Conservation (phyloP, 2,797 vertebrate genomes). For the Okamejei kenojei region DNA sequence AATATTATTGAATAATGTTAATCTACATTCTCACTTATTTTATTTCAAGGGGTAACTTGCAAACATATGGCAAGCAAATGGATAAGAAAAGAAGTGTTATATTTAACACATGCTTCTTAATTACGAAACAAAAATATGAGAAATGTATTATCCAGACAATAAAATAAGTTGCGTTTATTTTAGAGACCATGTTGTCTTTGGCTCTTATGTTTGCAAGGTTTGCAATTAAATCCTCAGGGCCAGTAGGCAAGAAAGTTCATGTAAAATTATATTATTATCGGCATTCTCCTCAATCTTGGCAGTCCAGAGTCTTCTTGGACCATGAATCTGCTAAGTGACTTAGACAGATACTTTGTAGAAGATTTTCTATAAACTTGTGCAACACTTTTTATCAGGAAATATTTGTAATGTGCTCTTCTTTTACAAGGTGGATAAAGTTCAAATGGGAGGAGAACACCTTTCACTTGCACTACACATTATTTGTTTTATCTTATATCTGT, state of each 20-base stretch:
- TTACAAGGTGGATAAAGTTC: neutral
- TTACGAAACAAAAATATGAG: neutral
- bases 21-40: neutral
- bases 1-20: neutral
- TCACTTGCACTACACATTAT: too few relatives aligned
- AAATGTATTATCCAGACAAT: neutral
- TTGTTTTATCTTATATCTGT: too few relatives aligned
- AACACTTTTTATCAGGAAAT: neutral
- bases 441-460: neutral
- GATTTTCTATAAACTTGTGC: neutral
- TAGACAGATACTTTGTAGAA: neutral
- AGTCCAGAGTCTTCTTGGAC: neutral
- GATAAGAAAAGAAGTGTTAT: neutral
- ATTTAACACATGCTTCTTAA: neutral
- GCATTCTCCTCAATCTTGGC: neutral
- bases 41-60: neutral
- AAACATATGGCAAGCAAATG: neutral
- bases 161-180: conserved; percentile 7
- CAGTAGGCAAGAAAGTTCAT: neutral
- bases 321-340: neutral
- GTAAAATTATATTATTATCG: neutral
- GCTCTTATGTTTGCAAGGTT: neutral
- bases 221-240: neutral
- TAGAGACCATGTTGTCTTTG: neutral
- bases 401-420: neutral